phyloP scores from a whole-genome alignment of 2,888 invertebrate genomes.

The Cerceris ruficornis region DNA sequence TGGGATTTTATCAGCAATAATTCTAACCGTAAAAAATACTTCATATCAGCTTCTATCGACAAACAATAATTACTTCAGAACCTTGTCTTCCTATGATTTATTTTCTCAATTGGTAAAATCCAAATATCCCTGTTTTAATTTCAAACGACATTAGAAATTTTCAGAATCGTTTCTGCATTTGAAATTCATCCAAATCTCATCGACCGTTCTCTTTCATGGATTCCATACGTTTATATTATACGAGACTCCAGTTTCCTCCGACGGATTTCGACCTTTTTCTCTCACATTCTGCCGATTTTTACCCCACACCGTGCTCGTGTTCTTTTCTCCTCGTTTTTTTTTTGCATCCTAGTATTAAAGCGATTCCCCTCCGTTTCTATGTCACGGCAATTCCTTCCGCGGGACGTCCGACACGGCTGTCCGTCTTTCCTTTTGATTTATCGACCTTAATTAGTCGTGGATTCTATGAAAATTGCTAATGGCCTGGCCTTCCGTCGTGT shows the following conservation, averaged over 20 bases:
- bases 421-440: slow-evolving; percentile 74
- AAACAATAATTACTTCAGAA: no score
- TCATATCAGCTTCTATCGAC: no score
- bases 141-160: no score
- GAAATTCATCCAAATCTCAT: background rate
- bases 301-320: slow-evolving; percentile 11
- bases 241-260: background rate
- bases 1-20: background rate
- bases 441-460: slow-evolving; percentile 75
- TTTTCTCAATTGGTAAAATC: no score
- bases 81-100: no score
- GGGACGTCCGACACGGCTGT: slow-evolving; percentile 62
- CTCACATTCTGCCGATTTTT: slow-evolving; percentile 31
- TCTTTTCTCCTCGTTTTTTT: slow-evolving; percentile 15
- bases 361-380: slow-evolving; percentile 39
- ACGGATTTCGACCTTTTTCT: background rate
- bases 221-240: background rate
- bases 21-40: no score
- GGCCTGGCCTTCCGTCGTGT: slow-evolving; percentile 11
- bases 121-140: no score
- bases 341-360: slow-evolving; percentile 40
- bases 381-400: slow-evolving; percentile 63
- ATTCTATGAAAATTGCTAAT: slow-evolving; percentile 71
- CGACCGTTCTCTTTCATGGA: background rate
- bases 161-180: no score